A percentile compares a stretch with the other conserved stretches of the same genome.
Evolutionary conservation across 2,113 vertebrate species (phyloP).

Genomic region (Electrona antarctica): DNA sequence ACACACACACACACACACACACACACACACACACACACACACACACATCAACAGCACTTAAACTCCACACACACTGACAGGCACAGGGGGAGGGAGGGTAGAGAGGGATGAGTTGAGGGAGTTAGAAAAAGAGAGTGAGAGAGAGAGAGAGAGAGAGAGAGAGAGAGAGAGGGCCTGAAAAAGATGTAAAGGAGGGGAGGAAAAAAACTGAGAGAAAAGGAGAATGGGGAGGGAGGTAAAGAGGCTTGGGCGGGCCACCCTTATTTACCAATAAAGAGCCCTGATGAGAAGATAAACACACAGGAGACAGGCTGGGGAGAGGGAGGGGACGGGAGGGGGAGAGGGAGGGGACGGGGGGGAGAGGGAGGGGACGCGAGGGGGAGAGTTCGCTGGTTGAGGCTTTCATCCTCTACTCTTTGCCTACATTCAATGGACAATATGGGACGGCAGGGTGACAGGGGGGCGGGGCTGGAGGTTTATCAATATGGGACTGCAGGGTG

Average conservation of each 20-base stretch:
- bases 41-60: neutral
- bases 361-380: constrained; percentile 10
- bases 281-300: constrained; percentile 85
- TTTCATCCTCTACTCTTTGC: constrained; percentile 63
- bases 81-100: constrained; percentile 30
- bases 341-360: constrained; percentile 70
- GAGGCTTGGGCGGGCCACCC: constrained; percentile 62
- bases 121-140: neutral
- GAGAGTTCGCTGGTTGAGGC: constrained; percentile 7
- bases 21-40: constrained; percentile 41
- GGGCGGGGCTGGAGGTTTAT: neutral
- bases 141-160: constrained; percentile 25
- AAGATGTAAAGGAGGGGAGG: neutral
- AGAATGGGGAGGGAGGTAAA: neutral
- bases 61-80: constrained; percentile 57
- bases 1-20: constrained; percentile 81
- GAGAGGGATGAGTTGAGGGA: constrained; percentile 1
- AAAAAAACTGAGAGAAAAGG: constrained; percentile 35
- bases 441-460: constrained; percentile 8
- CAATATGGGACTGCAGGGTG: too few relatives aligned
- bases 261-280: constrained; percentile 82
- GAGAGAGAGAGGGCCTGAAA: constrained; percentile 21
- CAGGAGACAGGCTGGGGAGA: constrained; percentile 73
- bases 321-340: constrained; percentile 10
- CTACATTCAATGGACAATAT: constrained; percentile 37